These are phyloP conservation scores for Lepilemur septentrionalis DNA, from an alignment of 2,797 vertebrate species.

Conservation along the genomic window DNA sequence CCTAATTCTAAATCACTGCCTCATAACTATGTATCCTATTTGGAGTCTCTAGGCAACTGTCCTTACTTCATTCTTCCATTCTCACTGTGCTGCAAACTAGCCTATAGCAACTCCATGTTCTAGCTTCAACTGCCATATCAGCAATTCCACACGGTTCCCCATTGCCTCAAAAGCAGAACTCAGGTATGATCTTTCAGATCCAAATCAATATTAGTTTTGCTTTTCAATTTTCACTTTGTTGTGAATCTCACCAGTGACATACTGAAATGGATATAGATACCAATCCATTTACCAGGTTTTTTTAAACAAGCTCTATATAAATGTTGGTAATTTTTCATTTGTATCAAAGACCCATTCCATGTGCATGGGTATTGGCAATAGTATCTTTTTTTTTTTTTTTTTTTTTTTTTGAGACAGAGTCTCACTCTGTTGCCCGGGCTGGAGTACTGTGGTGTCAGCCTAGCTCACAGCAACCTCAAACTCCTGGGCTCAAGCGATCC, in stretches of 20 bases:
- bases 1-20: conserved; percentile 7
- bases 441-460: no score
- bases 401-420: no score
- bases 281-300: not conserved
- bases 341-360: not conserved
- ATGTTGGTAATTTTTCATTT: conserved; percentile 31
- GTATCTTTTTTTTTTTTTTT: not conserved
- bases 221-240: conserved; percentile 26
- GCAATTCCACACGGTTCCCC: not conserved
- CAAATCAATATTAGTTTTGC: conserved; percentile 4
- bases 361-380: not conserved
- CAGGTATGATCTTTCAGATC: not conserved
- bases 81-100: not conserved
- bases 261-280: not conserved
- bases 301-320: not conserved
- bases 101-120: not conserved
- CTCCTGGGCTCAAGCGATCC: no score
- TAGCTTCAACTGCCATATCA: not conserved
- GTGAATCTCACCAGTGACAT: not conserved
- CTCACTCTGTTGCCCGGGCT: no score
- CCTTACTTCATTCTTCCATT: not conserved
- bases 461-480: no score
- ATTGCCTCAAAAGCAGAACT: conserved; percentile 21
- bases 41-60: not conserved
- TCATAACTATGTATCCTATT: not conserved